Base-by-base conservation (phyloP, 2,888 invertebrate genomes). In the Phyllotreta cruciferae region DNA sequence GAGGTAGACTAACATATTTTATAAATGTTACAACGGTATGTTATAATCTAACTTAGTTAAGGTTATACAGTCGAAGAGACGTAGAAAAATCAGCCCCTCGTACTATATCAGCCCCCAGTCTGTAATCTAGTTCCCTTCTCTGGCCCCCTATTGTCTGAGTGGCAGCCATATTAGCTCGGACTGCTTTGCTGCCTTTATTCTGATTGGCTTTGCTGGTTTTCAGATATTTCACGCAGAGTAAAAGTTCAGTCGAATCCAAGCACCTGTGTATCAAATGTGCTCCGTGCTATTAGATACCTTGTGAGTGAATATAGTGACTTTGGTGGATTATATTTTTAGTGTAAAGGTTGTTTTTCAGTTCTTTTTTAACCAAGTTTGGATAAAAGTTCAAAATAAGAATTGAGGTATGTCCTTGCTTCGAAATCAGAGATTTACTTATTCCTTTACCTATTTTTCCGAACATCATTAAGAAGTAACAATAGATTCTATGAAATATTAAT, bases 401-500 rank as follows among this genome's bases (percentile, higher is more conserved):
- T 42, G 53, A 68, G 71, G 68, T 71, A 70, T 66, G 69, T 63
- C 52, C 13, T 42, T 45, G 60, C 56, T 45, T 60, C 49, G 42
- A 64, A 60, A 44, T 45, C 11, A 56, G 50, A 60, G 64, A 60
- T 67, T 69, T 66, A 60, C 60, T 60, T 57, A 64, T 60, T 62
- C 52, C 66, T 41, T 66, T 69, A 66, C 69, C 71, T 68, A 64
- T 70, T 70, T 66, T 70, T 60, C 24, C 24, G 58, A 65, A 72
- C 73, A 78, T 77, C 78, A 79, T 79, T 78, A 78, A 49, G 67
- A 63, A 62, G 64, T 70, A 70, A 79, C 79, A 80, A 79, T 77
- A 74, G 75, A 74, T 79, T 82, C 80, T 81, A 81, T 82, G 82
- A 83, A 82, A 84, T 84, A 84, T 84, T 81, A 81, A 81, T 81